Percentiles rank a stretch among this genome's conserved stretches.
phyloP scores from a whole-genome alignment of 2,888 invertebrate species.

The Eumacrocentrus americanus region DNA sequence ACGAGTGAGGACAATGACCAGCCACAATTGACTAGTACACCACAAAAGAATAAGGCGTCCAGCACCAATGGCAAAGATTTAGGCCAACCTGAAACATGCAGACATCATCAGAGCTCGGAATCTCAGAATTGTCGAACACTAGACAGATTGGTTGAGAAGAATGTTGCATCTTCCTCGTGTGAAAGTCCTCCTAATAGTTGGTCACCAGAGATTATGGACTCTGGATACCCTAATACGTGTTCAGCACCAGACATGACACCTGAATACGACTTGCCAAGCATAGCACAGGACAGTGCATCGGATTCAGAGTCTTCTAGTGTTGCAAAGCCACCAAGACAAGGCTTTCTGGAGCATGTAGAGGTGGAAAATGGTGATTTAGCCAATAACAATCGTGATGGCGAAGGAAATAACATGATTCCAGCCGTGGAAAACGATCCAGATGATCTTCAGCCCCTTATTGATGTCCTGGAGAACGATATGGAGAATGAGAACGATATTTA shows the following conservation, averaged over 20 bases:
- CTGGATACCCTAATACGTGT: constrained; percentile 54
- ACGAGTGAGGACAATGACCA: constrained; percentile 20
- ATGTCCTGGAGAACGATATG: constrained; percentile 50
- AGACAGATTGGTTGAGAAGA: too few species aligned
- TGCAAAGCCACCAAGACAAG: constrained; percentile 44
- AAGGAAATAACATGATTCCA: constrained; percentile 63
- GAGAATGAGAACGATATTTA: constrained; percentile 57
- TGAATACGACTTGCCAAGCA: constrained; percentile 50
- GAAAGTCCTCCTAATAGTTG: constrained; percentile 48
- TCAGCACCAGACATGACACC: constrained; percentile 53
- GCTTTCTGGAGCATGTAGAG: constrained; percentile 37
- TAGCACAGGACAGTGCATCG: constrained; percentile 43
- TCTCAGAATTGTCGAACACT: constrained; percentile 4
- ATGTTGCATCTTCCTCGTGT: constrained; percentile 38
- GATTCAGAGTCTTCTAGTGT: constrained; percentile 44
- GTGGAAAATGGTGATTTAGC: constrained; percentile 65
- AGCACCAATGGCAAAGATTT: neutral
- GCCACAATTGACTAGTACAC: constrained; percentile 47
- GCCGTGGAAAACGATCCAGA: constrained; percentile 42
- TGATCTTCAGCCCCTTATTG: constrained; percentile 49
- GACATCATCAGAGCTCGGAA: constrained; percentile 9
- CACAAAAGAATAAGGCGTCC: constrained; percentile 22
- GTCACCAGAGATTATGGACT: constrained; percentile 55
- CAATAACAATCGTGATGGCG: constrained; percentile 64
- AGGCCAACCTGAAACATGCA: neutral